A percentile compares a stretch with the other conserved stretches of the same genome.
Conservation (phyloP, 2,888 invertebrate genomes). For the Ashinkailepas kermadecensis region DNA sequence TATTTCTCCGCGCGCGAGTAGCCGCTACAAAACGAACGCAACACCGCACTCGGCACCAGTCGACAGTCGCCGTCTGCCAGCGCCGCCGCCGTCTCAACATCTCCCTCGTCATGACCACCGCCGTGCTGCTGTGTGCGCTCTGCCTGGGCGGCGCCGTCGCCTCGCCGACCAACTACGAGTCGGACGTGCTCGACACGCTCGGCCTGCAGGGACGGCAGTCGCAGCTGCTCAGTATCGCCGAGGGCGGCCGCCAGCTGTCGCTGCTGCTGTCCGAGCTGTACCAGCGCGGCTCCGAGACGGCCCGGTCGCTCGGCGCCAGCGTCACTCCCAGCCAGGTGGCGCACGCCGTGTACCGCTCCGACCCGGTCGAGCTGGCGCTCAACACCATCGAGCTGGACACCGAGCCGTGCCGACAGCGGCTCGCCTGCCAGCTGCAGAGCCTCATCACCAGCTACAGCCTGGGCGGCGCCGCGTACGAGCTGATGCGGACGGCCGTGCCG, state of each 20-base stretch:
- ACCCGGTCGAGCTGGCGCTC: conserved; percentile 22
- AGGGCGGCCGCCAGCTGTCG: conserved; percentile 5
- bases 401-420: not conserved
- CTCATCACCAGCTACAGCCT: not conserved
- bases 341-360: not conserved
- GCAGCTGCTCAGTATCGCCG: conserved; percentile 12
- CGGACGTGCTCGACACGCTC: not conserved
- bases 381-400: conserved; percentile 22
- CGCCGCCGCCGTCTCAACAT: too few species aligned
- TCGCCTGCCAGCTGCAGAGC: conserved; percentile 18
- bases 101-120: too few species aligned
- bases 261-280: not conserved
- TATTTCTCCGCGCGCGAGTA: too few species aligned
- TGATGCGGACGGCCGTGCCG: conserved; percentile 5
- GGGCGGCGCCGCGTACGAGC: conserved; percentile 6
- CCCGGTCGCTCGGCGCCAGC: not conserved
- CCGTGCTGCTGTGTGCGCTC: too few species aligned
- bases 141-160: not conserved
- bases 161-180: not conserved
- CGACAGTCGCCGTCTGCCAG: too few species aligned
- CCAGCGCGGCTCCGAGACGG: not conserved
- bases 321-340: not conserved
- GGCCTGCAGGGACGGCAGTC: conserved; percentile 2
- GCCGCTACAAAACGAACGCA: too few species aligned
- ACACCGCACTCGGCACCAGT: too few species aligned